Evolutionary conservation across 2,797 vertebrate genomes (phyloP).

Genomic region (Orestias chungarensis): DNA sequence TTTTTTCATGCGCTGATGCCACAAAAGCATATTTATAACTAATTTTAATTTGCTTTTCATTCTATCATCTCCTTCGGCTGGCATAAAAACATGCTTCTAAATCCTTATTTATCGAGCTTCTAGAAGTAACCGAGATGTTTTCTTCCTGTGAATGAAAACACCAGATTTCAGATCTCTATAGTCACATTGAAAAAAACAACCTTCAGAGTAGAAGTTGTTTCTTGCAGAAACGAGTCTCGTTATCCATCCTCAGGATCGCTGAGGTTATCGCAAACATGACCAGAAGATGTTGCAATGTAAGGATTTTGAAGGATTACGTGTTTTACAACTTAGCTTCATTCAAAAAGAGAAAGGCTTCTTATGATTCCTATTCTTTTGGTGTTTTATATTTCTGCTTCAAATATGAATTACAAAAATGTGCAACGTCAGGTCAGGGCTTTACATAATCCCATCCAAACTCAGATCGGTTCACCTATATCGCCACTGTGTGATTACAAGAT

Average conservation of each 20-base stretch:
- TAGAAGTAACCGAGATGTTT: not conserved
- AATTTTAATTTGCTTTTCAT: not conserved
- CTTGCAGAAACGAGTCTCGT: not conserved
- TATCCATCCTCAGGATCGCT: not conserved
- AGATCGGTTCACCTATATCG: not conserved
- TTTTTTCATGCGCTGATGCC: not conserved
- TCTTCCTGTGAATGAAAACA: not conserved
- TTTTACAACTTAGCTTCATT: not conserved
- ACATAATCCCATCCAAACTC: not conserved
- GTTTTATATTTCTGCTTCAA: not conserved
- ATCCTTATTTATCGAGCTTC: not conserved
- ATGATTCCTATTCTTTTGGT: too few species aligned
- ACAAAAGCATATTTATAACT: not conserved
- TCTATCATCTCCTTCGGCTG: not conserved
- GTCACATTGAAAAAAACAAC: not conserved
- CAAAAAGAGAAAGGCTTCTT: not conserved
- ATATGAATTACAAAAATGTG: not conserved
- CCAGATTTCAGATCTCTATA: not conserved
- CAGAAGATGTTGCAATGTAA: not conserved
- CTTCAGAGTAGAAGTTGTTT: not conserved
- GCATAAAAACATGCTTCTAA: not conserved
- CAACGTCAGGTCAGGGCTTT: not conserved
- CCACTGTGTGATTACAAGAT: not conserved
- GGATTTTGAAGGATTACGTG: not conserved
- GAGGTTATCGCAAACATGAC: not conserved